Base-by-base conservation (phyloP, 1,140 invertebrate species). In the Nasonia vitripennis region DNA sequence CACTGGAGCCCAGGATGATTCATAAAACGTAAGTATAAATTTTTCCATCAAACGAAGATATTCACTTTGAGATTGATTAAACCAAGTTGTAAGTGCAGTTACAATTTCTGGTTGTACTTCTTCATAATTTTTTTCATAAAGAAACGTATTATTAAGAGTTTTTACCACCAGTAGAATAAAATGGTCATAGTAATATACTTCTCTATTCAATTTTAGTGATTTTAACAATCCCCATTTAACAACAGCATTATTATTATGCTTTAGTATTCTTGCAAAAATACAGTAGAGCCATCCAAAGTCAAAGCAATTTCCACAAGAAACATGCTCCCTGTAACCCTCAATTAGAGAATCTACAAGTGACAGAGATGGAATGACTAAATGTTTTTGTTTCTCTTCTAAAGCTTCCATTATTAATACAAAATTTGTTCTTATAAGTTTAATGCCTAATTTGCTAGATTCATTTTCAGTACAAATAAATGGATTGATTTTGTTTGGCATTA, bases 381-480 rank as follows among this genome's bases (percentile, higher is more conserved):
- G 95, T n/a, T 93, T 93, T 89, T 95, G 95, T 87, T 95, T 95
- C 87, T 95, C 95, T 89, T 95, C 95, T 20, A 95, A 89, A 34
- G 92, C 92, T 89, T 95, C 95, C 48, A 95, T 86, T 27, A 95
- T 88, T 75, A 94, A 86, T 77, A 94, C 93, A 78, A 92, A 93
- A 75, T 92, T 90, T 27, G 91, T 89, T 88, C 90, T 93, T 9
- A 90, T 79, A 27, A 86, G 67, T n/a, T 89, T 79, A 12, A 88
- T 84, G 80, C 14, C 17, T 51, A 12, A 31, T 81, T 71, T 73
- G 12, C 7, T 20, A 14, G 48, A 67, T 48, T 70, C 79, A 67
- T 71, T 67, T 37, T 78, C 45, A 55, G 31, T 71, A n/a, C 88
- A 87, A 45, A 90, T 55, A 73, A 91, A 91, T 31, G 89, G 90